Conservation (phyloP, 2,113 vertebrate species). For the Copsychus sechellarum region DNA sequence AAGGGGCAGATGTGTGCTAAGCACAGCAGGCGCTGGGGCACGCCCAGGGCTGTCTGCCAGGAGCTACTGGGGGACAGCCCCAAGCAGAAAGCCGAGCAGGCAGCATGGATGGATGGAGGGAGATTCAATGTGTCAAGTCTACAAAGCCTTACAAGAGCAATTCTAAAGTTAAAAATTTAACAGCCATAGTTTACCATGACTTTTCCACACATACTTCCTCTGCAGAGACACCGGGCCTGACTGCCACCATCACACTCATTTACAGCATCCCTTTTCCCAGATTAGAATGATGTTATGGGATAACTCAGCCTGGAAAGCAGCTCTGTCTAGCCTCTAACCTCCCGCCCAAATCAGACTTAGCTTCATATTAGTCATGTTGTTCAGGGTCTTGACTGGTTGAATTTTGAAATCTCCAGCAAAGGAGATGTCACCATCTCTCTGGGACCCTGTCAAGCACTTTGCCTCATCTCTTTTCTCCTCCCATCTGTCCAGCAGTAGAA, state of each 20-base stretch:
- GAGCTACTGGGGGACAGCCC: background rate
- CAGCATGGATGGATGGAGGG: background rate
- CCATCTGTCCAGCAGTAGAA: background rate
- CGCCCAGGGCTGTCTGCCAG: background rate
- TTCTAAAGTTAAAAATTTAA: background rate
- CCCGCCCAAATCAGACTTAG: background rate
- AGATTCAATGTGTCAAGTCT: background rate
- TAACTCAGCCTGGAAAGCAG: background rate
- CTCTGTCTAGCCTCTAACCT: background rate
- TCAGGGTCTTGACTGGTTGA: background rate
- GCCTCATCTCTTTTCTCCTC: background rate
- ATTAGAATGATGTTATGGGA: fast-evolving
- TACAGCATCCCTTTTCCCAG: background rate
- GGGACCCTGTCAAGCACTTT: background rate
- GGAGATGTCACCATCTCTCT: background rate
- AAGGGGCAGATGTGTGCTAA: background rate
- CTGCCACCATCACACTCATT: background rate
- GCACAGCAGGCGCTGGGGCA: background rate
- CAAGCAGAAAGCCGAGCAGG: background rate
- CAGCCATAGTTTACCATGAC: background rate
- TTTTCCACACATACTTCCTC: background rate
- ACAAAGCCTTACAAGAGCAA: background rate
- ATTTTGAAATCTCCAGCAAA: background rate
- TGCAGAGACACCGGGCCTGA: background rate
- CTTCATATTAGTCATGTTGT: background rate